phyloP scores from a whole-genome alignment of 2,888 invertebrate species.

The Scrobipalpa atriplicella region DNA sequence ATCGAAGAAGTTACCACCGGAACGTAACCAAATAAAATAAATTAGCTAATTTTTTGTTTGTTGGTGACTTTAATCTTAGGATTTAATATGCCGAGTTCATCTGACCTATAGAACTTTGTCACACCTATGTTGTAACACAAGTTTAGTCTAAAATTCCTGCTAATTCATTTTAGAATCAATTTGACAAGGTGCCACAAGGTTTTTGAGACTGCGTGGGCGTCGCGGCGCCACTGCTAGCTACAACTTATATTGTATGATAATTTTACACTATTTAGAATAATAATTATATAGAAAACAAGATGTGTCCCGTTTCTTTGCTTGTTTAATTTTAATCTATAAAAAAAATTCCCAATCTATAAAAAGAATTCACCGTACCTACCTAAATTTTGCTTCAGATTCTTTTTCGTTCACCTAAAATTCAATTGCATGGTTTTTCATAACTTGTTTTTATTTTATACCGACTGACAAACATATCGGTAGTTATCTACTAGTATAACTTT shows the following conservation, averaged over 20 bases:
- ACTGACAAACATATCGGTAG: background rate
- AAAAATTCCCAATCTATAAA: too few relatives aligned
- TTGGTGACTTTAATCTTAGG: background rate
- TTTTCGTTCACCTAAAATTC: too few relatives aligned
- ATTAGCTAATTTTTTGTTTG: too few relatives aligned
- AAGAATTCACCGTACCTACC: too few relatives aligned
- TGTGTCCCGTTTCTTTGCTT: background rate
- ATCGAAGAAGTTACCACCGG: too few relatives aligned
- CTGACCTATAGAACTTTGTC: slow-evolving; percentile 11
- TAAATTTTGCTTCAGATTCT: background rate
- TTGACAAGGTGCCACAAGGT: slow-evolving; percentile 37
- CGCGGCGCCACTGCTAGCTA: slow-evolving; percentile 61
- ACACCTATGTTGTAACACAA: background rate
- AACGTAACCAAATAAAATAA: too few relatives aligned
- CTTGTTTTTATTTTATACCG: too few relatives aligned
- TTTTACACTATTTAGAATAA: slow-evolving; percentile 65
- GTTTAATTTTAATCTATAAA: too few relatives aligned
- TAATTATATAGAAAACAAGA: slow-evolving; percentile 52
- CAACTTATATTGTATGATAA: slow-evolving; percentile 78
- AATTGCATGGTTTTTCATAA: too few relatives aligned
- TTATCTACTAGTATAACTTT: background rate
- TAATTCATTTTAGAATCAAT: slow-evolving; percentile 30
- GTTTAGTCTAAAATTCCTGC: background rate
- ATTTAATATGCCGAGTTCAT: background rate
- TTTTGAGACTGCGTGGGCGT: slow-evolving; percentile 51